Percentiles rank a stretch among this genome's conserved stretches.
These are phyloP conservation scores for Oxystoma pomonae DNA, from an alignment of 2,888 invertebrate genomes.

Conservation along the genomic window DNA sequence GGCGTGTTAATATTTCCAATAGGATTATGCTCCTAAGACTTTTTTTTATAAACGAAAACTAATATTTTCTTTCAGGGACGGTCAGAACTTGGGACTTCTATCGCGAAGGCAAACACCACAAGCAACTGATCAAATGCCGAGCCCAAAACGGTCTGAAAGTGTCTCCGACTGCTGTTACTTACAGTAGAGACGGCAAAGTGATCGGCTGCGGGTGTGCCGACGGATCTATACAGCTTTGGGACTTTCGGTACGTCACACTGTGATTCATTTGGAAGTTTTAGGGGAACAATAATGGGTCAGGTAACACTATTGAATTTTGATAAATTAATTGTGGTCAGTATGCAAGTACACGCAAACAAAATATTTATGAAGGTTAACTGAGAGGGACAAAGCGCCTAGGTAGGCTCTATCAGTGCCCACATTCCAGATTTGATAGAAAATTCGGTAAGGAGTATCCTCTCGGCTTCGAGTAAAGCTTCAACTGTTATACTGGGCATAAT, in stretches of 20 bases:
- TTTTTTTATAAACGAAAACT: too few species aligned
- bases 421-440: too few species aligned
- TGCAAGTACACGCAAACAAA: too few species aligned
- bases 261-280: slow-evolving; percentile 4
- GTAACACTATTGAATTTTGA: neutral
- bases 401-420: too few species aligned
- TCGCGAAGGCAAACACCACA: slow-evolving; percentile 69
- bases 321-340: neutral
- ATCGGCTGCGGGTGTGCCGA: slow-evolving; percentile 91
- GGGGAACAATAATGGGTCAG: neutral
- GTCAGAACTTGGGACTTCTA: slow-evolving; percentile 87
- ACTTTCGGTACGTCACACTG: slow-evolving; percentile 53
- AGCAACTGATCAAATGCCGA: slow-evolving; percentile 79
- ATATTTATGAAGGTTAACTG: too few species aligned
- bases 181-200: slow-evolving; percentile 67
- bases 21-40: too few species aligned
- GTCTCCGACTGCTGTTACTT: slow-evolving; percentile 69
- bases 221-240: slow-evolving; percentile 97
- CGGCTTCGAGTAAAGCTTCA: too few species aligned
- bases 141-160: slow-evolving; percentile 83
- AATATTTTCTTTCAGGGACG: slow-evolving; percentile 49
- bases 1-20: too few species aligned
- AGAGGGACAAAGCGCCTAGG: too few species aligned
- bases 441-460: too few species aligned
- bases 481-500: too few species aligned